Conservation (phyloP, 2,797 vertebrate genomes). For the Eidolon dupreanum region DNA sequence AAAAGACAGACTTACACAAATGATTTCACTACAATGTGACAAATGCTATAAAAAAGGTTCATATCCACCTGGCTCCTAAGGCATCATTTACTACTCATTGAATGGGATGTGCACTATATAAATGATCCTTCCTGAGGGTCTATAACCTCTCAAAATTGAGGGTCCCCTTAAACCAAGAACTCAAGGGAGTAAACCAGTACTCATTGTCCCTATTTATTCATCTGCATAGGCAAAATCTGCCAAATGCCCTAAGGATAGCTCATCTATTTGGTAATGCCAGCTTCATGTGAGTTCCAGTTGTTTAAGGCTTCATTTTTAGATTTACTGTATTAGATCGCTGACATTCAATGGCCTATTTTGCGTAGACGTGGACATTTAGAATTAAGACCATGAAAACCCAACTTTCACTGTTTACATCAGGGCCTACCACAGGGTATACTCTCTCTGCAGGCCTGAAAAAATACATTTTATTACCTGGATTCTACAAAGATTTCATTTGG, state of each 20-base stretch:
- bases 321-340: neutral
- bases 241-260: neutral
- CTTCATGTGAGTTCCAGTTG: neutral
- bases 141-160: neutral
- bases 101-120: neutral
- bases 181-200: neutral
- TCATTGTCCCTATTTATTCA: neutral
- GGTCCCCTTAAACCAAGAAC: slow-evolving; percentile 5
- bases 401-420: neutral
- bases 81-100: neutral
- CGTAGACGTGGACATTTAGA: slow-evolving; percentile 8
- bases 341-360: slow-evolving; percentile 24
- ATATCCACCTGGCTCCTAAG: neutral
- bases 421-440: neutral
- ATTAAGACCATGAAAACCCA: neutral
- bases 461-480: neutral
- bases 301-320: neutral
- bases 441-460: neutral
- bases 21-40: neutral
- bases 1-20: neutral
- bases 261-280: neutral
- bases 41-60: neutral
- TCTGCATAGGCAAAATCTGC: slow-evolving; percentile 47
- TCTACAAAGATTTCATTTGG: neutral
- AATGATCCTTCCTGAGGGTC: neutral